These are phyloP conservation scores for Amphiura filiformis DNA, from an alignment of 35 echinoderm and acorn worm species.

Conservation along the genomic window DNA sequence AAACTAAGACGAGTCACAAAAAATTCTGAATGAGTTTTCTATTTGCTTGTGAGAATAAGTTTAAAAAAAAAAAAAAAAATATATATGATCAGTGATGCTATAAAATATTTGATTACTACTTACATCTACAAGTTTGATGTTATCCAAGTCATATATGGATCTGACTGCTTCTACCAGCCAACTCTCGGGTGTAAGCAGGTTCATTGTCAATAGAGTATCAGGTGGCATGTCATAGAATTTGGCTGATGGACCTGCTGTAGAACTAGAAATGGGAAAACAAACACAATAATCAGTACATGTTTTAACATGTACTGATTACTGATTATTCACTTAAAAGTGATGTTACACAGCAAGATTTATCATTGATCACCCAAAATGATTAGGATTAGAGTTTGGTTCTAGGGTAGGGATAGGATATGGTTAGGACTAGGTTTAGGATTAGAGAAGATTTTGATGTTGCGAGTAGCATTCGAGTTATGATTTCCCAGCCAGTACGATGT, in stretches of 20 bases:
- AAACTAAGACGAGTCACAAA: no score
- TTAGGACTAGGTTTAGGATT: no score
- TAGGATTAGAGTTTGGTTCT: no score
- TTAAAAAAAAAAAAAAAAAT: no score
- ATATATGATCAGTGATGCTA: no score
- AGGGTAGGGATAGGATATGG: no score
- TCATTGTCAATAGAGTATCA: constrained; percentile 84
- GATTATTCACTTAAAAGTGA: neutral
- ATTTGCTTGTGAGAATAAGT: no score
- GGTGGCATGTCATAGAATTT: constrained; percentile 87
- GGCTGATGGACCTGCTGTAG: constrained; percentile 70
- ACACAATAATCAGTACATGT: neutral
- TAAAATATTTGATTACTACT: neutral
- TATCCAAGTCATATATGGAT: constrained; percentile 77
- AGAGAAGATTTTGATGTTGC: no score
- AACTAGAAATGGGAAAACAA: constrained; percentile 42
- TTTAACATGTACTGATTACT: no score
- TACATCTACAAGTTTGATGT: constrained; percentile 94
- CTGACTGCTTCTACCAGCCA: constrained; percentile 93
- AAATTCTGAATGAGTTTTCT: no score
- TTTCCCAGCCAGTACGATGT: no score
- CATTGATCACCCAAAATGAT: neutral
- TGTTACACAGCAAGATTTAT: neutral
- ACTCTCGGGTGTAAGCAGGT: constrained; percentile 93
- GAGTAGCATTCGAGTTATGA: no score